These are phyloP conservation scores for Gasterosteus nipponicus DNA, from an alignment of 2,113 vertebrate species.

Conservation along the genomic window DNA sequence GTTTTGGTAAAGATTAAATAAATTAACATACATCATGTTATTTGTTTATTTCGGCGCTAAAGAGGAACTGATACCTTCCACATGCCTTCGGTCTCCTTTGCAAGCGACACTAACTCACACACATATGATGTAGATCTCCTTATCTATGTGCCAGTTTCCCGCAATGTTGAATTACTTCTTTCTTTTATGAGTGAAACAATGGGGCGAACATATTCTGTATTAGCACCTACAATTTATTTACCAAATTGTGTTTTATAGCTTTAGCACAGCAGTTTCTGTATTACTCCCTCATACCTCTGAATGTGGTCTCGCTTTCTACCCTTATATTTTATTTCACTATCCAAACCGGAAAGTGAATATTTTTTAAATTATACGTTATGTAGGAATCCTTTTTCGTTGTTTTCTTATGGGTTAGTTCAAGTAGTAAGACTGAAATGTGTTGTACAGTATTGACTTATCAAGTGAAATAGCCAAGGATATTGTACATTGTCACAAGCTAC, in stretches of 20 bases:
- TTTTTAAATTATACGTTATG: neutral
- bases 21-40: neutral
- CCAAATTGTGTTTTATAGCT: slow-evolving; percentile 13
- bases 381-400: neutral
- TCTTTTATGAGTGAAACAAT: neutral
- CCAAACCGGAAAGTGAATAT: slow-evolving; percentile 7
- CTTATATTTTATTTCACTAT: slow-evolving; percentile 7
- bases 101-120: neutral
- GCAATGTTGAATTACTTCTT: neutral
- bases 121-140: neutral
- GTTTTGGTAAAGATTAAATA: neutral
- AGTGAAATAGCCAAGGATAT: slow-evolving; percentile 67
- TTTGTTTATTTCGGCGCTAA: neutral
- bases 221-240: neutral
- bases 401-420: neutral
- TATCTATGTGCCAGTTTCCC: neutral
- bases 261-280: slow-evolving; percentile 34
- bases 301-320: neutral
- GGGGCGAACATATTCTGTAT: slow-evolving; percentile 7
- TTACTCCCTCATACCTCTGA: neutral
- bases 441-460: slow-evolving; percentile 19
- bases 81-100: neutral
- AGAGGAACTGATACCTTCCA: neutral
- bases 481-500: slow-evolving; percentile 35
- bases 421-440: slow-evolving; percentile 15